These are phyloP conservation scores for Cuculus canorus DNA, from an alignment of 2,797 vertebrate genomes.

Conservation along the genomic window DNA sequence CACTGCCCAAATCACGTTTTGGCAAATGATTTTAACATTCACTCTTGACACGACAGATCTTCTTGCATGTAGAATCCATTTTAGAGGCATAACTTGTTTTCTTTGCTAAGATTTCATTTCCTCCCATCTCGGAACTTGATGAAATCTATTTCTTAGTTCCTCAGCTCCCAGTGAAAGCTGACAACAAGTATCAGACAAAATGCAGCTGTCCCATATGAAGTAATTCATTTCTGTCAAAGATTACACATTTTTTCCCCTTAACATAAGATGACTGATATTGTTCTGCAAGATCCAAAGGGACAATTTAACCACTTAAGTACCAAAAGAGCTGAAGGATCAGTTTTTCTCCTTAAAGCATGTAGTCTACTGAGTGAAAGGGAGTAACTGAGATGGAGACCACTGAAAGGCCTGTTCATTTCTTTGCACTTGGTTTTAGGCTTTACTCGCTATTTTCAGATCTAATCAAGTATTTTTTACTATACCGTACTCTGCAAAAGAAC, in stretches of 20 bases:
- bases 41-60: conserved; percentile 72
- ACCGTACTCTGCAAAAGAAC: background rate
- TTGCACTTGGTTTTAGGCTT: background rate
- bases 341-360: background rate
- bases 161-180: conserved; percentile 77
- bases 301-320: conserved; percentile 72
- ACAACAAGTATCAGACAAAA: conserved; percentile 81
- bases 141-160: conserved; percentile 83
- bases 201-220: conserved; percentile 78
- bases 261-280: conserved; percentile 79
- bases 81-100: conserved; percentile 79
- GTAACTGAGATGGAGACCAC: background rate
- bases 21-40: conserved; percentile 77
- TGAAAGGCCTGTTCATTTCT: background rate
- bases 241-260: conserved; percentile 76
- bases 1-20: conserved; percentile 59
- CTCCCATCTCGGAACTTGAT: conserved; percentile 81
- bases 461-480: background rate
- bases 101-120: conserved; percentile 83
- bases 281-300: conserved; percentile 65
- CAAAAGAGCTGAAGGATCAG: background rate
- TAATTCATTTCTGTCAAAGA: conserved; percentile 84
- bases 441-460: background rate
- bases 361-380: background rate
- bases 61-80: conserved; percentile 75